Evolutionary conservation across 2,113 vertebrate genomes (phyloP).

Genomic region (Rattus rattus): DNA sequence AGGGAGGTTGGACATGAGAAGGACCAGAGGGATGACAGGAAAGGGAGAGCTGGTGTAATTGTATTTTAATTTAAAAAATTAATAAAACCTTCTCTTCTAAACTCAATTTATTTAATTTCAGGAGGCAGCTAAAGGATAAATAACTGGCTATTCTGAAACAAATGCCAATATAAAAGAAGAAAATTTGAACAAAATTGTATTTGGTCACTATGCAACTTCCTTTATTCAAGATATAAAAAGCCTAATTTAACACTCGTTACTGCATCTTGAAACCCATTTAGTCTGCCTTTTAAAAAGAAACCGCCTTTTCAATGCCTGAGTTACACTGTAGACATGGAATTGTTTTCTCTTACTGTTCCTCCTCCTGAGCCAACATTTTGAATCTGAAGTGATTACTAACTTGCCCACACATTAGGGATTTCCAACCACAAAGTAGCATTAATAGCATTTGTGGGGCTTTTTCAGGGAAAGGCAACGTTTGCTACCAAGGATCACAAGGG

Average conservation of each 20-base stretch:
- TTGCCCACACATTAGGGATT: background rate
- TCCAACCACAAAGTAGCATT: background rate
- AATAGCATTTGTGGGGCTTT: background rate
- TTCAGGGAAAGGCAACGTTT: conserved; percentile 2
- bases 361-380: conserved; percentile 3
- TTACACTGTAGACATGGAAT: conserved; percentile 35
- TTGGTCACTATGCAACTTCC: conserved; percentile 38
- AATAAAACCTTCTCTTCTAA: background rate
- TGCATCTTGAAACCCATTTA: conserved; percentile 59
- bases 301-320: conserved; percentile 51
- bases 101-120: conserved; percentile 60
- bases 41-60: background rate
- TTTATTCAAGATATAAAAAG: conserved; percentile 47
- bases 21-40: no score
- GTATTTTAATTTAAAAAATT: background rate
- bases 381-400: conserved; percentile 34
- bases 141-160: conserved; percentile 48
- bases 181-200: conserved; percentile 43
- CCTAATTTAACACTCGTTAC: conserved; percentile 47
- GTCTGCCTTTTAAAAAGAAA: conserved; percentile 43
- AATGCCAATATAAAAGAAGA: conserved; percentile 56
- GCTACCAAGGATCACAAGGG: background rate
- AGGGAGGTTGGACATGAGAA: background rate
- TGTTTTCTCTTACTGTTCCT: background rate
- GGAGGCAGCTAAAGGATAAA: conserved; percentile 50